Percentiles rank a stretch among this genome's conserved stretches.
phyloP scores from a whole-genome alignment of 2,888 invertebrate genomes.

The Halocaridina rubra region DNA sequence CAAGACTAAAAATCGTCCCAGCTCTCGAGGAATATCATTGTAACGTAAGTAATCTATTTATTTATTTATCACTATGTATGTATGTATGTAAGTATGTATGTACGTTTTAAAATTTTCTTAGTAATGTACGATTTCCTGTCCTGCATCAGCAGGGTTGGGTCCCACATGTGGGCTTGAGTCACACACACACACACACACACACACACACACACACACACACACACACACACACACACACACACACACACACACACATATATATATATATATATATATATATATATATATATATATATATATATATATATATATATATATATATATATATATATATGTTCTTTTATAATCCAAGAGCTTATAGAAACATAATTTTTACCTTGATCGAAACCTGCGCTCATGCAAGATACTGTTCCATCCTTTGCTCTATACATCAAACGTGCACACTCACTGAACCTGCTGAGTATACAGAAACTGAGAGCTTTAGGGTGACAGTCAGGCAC shows the following conservation, averaged over 20 bases:
- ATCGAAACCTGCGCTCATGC: neutral
- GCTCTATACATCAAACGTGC: too few relatives aligned
- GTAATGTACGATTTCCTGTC: neutral
- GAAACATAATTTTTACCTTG: neutral
- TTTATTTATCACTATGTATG: neutral
- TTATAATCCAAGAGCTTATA: neutral
- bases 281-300: neutral
- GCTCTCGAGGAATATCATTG: too few relatives aligned
- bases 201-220: neutral
- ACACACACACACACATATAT: neutral
- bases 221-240: neutral
- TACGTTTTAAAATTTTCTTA: too few relatives aligned
- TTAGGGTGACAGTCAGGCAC: too few relatives aligned
- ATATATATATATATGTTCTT: neutral
- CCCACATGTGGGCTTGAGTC: too few relatives aligned
- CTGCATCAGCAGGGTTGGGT: too few relatives aligned
- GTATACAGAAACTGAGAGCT: too few relatives aligned
- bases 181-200: too few relatives aligned
- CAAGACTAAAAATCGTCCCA: too few relatives aligned
- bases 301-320: constrained; percentile 10
- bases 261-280: neutral
- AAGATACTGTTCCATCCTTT: neutral
- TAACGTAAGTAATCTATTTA: too few relatives aligned
- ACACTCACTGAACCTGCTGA: too few relatives aligned
- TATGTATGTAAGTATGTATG: neutral